phyloP scores from a whole-genome alignment of 1,140 invertebrate genomes.

The Zaprionus africanus region DNA sequence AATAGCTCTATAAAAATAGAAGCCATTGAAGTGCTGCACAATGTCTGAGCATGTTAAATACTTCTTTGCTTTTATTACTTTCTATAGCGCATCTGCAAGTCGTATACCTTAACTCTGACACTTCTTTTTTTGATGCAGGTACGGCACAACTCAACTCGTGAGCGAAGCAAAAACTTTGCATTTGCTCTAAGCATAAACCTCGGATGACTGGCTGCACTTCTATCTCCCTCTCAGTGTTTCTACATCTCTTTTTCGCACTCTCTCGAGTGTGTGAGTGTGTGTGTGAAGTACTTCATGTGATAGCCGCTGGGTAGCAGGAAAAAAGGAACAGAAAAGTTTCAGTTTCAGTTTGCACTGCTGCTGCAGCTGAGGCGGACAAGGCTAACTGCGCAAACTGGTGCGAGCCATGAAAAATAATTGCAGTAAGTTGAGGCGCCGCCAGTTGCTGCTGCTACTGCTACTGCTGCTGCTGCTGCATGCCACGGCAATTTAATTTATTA shows the following conservation, averaged over 20 bases:
- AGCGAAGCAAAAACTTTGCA: conserved; percentile 37
- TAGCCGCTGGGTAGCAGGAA: conserved; percentile 26
- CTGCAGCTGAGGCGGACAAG: conserved; percentile 16
- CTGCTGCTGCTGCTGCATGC: conserved; percentile 15
- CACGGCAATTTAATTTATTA: conserved; percentile 54
- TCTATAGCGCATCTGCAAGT: background rate
- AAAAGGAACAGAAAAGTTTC: conserved; percentile 10
- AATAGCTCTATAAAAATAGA: background rate
- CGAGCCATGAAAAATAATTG: conserved; percentile 47
- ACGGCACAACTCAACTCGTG: conserved; percentile 19
- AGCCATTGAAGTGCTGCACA: background rate
- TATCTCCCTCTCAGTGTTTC: background rate
- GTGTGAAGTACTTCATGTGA: conserved; percentile 24
- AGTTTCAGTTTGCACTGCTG: conserved; percentile 32
- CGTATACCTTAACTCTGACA: background rate
- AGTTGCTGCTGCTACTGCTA: conserved; percentile 2
- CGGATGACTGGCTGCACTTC: conserved; percentile 19
- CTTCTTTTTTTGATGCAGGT: conserved; percentile 14
- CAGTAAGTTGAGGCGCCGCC: conserved; percentile 28
- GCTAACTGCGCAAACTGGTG: conserved; percentile 25
- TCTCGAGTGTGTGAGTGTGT: conserved; percentile 7
- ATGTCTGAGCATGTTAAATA: too few relatives aligned
- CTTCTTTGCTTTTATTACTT: background rate
- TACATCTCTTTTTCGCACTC: background rate
- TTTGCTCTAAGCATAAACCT: conserved; percentile 25